Evolutionary conservation across 2,797 vertebrate species (phyloP).

Genomic region (Mycteria americana): DNA sequence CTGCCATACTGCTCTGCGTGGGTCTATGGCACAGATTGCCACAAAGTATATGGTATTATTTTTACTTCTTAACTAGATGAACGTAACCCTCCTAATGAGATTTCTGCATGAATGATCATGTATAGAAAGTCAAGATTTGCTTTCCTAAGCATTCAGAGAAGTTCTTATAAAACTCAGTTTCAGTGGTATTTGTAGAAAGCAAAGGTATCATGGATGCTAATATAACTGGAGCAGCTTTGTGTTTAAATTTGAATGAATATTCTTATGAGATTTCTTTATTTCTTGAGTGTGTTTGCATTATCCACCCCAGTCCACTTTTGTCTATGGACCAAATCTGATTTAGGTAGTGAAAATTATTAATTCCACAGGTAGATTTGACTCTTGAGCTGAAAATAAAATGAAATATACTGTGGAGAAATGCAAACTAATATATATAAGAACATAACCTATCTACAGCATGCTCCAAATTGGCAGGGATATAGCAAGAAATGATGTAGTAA

Average conservation of each 20-base stretch:
- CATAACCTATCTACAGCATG: neutral
- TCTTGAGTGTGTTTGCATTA: neutral
- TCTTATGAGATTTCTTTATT: neutral
- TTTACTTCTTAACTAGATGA: neutral
- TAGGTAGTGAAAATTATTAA: neutral
- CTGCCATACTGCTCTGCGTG: neutral
- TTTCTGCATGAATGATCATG: neutral
- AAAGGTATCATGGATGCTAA: neutral
- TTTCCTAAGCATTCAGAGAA: neutral
- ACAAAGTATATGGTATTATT: neutral
- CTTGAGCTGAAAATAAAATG: neutral
- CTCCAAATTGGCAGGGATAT: neutral
- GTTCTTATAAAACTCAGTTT: neutral
- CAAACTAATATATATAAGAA: neutral
- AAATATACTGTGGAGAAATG: neutral
- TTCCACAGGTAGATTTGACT: neutral
- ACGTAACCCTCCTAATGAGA: neutral
- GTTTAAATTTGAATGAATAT: neutral
- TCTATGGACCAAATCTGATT: neutral
- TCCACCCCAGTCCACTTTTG: neutral
- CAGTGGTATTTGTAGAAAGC: neutral
- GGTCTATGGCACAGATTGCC: neutral
- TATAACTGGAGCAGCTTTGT: neutral
- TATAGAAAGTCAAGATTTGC: neutral
- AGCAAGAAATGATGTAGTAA: neutral